A percentile compares a stretch with the other conserved stretches of the same genome.
phyloP scores from a whole-genome alignment of 2,888 invertebrate genomes.

The Diplazon laetatorius region DNA sequence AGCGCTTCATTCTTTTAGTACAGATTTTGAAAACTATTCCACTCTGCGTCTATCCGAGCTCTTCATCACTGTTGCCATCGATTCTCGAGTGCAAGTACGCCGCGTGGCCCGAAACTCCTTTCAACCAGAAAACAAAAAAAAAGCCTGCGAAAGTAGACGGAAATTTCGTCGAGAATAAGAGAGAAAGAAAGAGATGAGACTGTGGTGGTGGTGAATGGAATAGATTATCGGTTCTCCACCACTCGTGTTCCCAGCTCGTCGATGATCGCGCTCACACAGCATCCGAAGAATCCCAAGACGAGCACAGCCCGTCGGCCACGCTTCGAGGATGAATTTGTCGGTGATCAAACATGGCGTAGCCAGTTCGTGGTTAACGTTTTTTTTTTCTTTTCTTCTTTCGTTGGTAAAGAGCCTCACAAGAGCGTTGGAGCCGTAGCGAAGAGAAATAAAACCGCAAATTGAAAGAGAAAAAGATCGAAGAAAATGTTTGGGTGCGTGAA shows the following conservation, averaged over 20 bases:
- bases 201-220: too few species aligned
- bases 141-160: conserved; percentile 7
- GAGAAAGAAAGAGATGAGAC: conserved; percentile 2
- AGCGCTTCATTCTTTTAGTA: too few species aligned
- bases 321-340: conserved; percentile 71
- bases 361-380: conserved; percentile 71
- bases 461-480: conserved; percentile 43
- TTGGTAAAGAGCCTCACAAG: conserved; percentile 55
- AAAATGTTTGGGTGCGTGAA: too few species aligned
- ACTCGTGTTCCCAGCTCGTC: conserved; percentile 7
- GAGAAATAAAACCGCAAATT: conserved; percentile 38
- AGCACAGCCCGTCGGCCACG: conserved; percentile 65
- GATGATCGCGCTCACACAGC: conserved; percentile 39
- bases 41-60: too few species aligned
- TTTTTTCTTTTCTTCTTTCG: too few species aligned
- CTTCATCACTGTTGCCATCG: conserved; percentile 3
- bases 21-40: too few species aligned
- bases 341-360: conserved; percentile 74
- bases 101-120: neutral
- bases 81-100: conserved; percentile 23
- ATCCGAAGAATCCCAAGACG: conserved; percentile 38
- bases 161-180: conserved; percentile 17
- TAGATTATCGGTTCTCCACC: conserved; percentile 55
- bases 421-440: too few species aligned
- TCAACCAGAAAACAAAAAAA: conserved; percentile 4